Evolutionary conservation across 2,888 invertebrate species (phyloP).

Genomic region (Monoplex corrugatus): DNA sequence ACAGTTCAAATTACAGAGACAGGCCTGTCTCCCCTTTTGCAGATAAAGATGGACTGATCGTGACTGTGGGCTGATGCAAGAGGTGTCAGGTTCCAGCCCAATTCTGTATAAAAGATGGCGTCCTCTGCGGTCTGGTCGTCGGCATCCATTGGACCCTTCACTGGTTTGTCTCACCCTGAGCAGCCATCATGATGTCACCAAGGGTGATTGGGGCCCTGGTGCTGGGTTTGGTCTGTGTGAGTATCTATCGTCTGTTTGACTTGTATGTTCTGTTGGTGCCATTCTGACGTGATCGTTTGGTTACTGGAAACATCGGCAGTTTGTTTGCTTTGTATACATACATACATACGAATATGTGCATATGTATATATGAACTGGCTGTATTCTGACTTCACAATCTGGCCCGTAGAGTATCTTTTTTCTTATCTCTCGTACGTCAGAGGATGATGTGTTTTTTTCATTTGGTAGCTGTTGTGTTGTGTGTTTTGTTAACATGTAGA

Average conservation of each 20-base stretch:
- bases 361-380: too few relatives aligned
- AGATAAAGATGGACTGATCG: background rate
- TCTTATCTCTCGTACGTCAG: background rate
- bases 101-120: background rate
- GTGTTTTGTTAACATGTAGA: background rate
- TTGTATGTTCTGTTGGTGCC: background rate
- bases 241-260: background rate
- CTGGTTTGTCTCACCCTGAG: conserved; percentile 12
- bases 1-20: background rate
- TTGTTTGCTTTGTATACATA: background rate
- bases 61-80: conserved; percentile 2
- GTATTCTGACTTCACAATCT: background rate
- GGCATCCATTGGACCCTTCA: background rate
- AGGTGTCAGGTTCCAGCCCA: background rate
- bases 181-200: conserved; percentile 4
- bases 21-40: background rate
- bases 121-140: background rate
- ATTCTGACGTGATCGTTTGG: too few relatives aligned
- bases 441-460: background rate
- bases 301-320: too few relatives aligned
- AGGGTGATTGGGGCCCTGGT: background rate
- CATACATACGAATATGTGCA: too few relatives aligned
- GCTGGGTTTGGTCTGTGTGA: background rate
- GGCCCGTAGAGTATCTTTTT: background rate
- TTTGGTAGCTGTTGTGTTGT: too few relatives aligned